Conservation (phyloP, 2,113 vertebrate species). For the Phylloscopus whistleri region DNA sequence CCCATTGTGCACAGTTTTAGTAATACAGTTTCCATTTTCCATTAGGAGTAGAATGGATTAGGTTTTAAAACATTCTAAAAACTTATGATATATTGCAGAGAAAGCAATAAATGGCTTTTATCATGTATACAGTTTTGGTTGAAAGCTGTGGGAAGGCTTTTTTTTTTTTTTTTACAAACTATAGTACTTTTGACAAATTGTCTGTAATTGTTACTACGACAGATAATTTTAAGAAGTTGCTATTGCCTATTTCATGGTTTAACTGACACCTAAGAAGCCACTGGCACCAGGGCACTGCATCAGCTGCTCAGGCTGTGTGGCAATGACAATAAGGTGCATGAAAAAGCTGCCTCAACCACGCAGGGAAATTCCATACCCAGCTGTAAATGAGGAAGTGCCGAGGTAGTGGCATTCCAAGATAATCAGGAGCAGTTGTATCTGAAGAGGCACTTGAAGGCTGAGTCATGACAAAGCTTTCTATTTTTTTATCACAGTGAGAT, state of each 20-base stretch:
- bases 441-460: neutral
- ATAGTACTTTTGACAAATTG: neutral
- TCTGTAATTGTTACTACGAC: neutral
- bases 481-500: neutral
- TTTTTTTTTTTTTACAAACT: neutral
- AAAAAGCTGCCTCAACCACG: neutral
- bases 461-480: neutral
- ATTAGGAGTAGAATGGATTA: neutral
- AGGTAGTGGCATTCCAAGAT: neutral
- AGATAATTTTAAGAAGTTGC: neutral
- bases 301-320: neutral
- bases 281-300: neutral
- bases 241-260: neutral
- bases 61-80: neutral
- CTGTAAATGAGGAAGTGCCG: fast-evolving
- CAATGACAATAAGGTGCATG: neutral
- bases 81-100: neutral
- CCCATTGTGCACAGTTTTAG: neutral
- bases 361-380: neutral
- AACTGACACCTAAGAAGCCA: neutral
- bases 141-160: neutral
- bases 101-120: neutral
- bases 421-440: neutral
- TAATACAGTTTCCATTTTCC: neutral
- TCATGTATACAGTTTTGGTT: neutral